Conservation (phyloP, 2,888 invertebrate species). For the Ceramica pisi region DNA sequence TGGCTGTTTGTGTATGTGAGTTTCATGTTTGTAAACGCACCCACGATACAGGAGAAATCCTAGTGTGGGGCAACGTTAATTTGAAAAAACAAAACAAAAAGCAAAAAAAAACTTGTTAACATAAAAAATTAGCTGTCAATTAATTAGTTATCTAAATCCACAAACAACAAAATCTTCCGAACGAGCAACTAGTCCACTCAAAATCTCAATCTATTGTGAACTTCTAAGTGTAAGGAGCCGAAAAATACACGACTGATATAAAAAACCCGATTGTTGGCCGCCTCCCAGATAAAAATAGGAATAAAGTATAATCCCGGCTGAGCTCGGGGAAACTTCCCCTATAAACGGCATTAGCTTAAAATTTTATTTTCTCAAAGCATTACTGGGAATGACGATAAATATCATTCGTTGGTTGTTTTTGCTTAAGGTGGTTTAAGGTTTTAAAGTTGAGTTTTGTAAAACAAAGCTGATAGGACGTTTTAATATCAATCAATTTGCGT, state of each 20-base stretch:
- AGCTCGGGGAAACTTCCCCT: slow-evolving; percentile 52
- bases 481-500: too few species aligned
- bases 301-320: slow-evolving; percentile 59
- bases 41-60: too few species aligned
- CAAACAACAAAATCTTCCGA: slow-evolving; percentile 2
- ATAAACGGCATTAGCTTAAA: slow-evolving; percentile 65
- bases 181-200: background rate
- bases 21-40: too few species aligned
- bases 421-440: background rate
- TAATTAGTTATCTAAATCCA: background rate
- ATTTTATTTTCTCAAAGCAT: slow-evolving; percentile 64
- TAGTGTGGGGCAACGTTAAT: too few species aligned
- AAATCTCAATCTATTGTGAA: slow-evolving; percentile 40
- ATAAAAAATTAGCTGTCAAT: too few species aligned
- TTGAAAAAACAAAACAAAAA: too few species aligned
- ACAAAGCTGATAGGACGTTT: background rate
- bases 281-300: slow-evolving; percentile 59
- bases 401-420: slow-evolving; percentile 51
- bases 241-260: slow-evolving; percentile 53
- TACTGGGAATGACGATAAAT: slow-evolving; percentile 56
- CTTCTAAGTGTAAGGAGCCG: slow-evolving; percentile 33
- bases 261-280: slow-evolving; percentile 56
- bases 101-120: too few species aligned
- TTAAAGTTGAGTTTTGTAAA: background rate
- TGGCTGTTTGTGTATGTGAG: too few species aligned